Evolutionary conservation across 2,888 invertebrate genomes (phyloP).

Genomic region (Venusia cambrica): DNA sequence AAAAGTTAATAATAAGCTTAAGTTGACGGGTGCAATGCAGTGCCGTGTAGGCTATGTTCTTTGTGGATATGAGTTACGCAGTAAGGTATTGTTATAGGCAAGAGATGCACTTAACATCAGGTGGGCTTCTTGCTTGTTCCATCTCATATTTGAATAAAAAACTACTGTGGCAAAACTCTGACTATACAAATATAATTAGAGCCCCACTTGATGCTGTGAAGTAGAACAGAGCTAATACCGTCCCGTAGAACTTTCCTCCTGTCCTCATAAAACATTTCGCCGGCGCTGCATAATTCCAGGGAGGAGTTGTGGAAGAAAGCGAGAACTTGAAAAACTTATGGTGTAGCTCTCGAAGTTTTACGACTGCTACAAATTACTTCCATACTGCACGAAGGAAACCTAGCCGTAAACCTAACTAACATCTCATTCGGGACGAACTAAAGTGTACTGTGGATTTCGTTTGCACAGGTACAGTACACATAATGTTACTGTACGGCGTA

Average conservation of each 20-base stretch:
- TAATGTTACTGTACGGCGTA: no score
- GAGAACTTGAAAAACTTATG: conserved; percentile 21
- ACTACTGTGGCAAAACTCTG: not conserved
- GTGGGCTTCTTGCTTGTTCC: no score
- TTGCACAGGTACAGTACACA: no score
- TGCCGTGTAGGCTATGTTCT: no score
- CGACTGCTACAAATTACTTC: conserved; percentile 9
- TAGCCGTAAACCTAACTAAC: no score
- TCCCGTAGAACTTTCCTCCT: conserved; percentile 42
- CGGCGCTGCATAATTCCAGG: conserved; percentile 46
- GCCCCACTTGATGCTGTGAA: not conserved
- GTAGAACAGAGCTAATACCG: conserved; percentile 32
- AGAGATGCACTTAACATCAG: no score
- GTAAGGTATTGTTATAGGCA: no score
- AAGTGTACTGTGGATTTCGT: not conserved
- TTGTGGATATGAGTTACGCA: no score
- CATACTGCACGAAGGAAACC: conserved; percentile 6
- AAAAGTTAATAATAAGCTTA: no score
- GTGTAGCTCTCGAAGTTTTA: conserved; percentile 11
- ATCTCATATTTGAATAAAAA: no score
- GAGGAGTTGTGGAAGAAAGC: conserved; percentile 27
- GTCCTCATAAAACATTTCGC: conserved; percentile 52
- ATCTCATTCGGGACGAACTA: not conserved
- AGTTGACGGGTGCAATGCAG: no score
- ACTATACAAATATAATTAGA: not conserved